Percentiles rank a stretch among this genome's conserved stretches.
These are phyloP conservation scores for Heliconius sara DNA, from an alignment of 2,888 invertebrate species.

Conservation along the genomic window DNA sequence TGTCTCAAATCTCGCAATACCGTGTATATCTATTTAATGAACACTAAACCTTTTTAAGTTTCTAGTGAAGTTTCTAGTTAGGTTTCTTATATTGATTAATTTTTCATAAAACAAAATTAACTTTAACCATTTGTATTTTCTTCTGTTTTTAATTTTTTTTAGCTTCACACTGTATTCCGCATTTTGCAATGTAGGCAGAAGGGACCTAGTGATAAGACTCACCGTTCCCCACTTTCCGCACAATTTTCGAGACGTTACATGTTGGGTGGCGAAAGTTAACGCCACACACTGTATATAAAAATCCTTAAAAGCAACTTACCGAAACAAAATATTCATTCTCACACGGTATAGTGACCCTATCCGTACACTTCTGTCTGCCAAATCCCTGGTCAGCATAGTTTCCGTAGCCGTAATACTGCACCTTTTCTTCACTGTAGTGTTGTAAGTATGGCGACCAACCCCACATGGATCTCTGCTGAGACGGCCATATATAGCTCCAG, in stretches of 20 bases:
- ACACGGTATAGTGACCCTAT: constrained; percentile 91
- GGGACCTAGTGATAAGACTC: background rate
- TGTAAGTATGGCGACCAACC: constrained; percentile 78
- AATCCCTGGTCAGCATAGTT: constrained; percentile 68
- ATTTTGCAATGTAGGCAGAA: background rate
- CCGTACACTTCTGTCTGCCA: constrained; percentile 84
- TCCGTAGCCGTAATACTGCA: constrained; percentile 73
- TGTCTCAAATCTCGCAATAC: too few species aligned
- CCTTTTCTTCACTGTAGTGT: constrained; percentile 64
- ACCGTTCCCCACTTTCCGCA: background rate
- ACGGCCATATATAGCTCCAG: constrained; percentile 75
- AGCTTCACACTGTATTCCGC: background rate
- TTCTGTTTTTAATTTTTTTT: background rate
- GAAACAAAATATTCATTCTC: constrained; percentile 93
- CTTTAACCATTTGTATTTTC: too few species aligned
- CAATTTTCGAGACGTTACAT: background rate
- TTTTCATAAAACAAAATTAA: background rate
- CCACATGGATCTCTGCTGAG: constrained; percentile 59
- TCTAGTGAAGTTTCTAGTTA: too few species aligned
- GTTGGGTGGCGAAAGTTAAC: background rate
- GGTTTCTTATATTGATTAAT: too few species aligned
- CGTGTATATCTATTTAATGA: too few species aligned
- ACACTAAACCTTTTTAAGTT: too few species aligned
- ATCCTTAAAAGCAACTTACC: constrained; percentile 66
- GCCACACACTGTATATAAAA: too few species aligned